Evolutionary conservation across 2,113 vertebrate species (phyloP).

Genomic region (Meleagris gallopavo): DNA sequence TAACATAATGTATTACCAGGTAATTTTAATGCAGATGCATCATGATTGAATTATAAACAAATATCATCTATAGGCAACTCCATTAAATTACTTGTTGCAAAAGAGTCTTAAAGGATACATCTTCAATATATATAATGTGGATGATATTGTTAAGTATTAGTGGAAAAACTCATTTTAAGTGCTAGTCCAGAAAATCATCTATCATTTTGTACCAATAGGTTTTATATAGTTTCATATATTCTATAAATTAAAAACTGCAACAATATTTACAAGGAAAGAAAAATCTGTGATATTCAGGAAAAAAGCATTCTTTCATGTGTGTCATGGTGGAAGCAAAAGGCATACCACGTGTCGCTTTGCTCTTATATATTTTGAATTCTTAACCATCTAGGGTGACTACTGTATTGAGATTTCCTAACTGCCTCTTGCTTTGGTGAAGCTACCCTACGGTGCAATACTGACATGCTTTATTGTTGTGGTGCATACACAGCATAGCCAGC

Average conservation of each 20-base stretch:
- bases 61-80: not conserved
- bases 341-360: not conserved
- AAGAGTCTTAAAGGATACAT: not conserved
- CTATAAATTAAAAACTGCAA: not conserved
- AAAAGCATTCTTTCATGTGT: not conserved
- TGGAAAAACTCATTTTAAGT: not conserved
- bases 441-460: not conserved
- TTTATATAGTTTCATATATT: not conserved
- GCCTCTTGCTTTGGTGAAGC: not conserved
- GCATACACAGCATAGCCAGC: not conserved
- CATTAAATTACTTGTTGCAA: not conserved
- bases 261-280: not conserved
- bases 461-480: not conserved
- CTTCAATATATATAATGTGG: not conserved
- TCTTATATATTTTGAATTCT: slow-evolving; percentile 1
- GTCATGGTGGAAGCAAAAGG: not conserved
- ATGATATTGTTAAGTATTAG: not conserved
- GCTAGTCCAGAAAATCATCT: not conserved
- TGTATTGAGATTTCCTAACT: not conserved
- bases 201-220: not conserved
- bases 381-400: slow-evolving; percentile 20
- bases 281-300: fast-evolving
- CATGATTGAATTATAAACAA: not conserved
- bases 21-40: not conserved
- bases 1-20: not conserved